These are phyloP conservation scores for Hanleya hanleyi DNA, from an alignment of 2,888 invertebrate genomes.

Conservation along the genomic window DNA sequence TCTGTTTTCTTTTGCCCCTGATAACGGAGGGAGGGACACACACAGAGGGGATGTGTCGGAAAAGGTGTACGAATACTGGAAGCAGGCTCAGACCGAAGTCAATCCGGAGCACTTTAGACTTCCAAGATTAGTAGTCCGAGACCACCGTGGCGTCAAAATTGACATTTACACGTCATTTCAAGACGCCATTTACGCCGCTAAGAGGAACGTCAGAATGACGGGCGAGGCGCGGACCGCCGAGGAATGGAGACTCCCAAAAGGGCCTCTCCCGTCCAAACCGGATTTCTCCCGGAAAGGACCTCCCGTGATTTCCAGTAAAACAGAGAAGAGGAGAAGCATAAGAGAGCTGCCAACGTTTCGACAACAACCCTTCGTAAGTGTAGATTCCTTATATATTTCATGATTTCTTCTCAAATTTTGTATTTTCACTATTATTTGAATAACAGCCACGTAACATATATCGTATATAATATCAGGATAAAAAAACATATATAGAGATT, in stretches of 20 bases:
- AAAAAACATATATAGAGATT: too few relatives aligned
- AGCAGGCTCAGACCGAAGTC: not conserved
- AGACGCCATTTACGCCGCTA: constrained; percentile 22
- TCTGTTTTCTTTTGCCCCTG: not conserved
- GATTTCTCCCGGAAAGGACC: constrained; percentile 51
- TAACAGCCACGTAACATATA: too few relatives aligned
- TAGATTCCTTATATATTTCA: too few relatives aligned
- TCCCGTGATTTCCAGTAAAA: not conserved
- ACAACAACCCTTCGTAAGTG: constrained; percentile 5
- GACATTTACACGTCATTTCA: constrained; percentile 2
- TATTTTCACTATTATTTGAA: too few relatives aligned
- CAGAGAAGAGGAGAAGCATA: not conserved
- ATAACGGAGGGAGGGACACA: not conserved
- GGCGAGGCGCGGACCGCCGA: constrained; percentile 41
- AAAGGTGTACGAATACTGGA: not conserved
- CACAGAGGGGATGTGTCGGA: not conserved
- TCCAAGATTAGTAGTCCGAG: not conserved
- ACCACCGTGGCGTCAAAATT: not conserved
- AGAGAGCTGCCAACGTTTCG: not conserved
- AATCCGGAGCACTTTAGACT: not conserved
- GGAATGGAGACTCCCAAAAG: constrained; percentile 68
- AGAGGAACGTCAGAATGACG: constrained; percentile 30
- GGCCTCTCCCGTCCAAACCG: constrained; percentile 63
- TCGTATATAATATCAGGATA: too few relatives aligned
- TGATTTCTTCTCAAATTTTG: too few relatives aligned